Evolutionary conservation across 2,113 vertebrate genomes (phyloP).

Genomic region (Puntigrus tetrazona): DNA sequence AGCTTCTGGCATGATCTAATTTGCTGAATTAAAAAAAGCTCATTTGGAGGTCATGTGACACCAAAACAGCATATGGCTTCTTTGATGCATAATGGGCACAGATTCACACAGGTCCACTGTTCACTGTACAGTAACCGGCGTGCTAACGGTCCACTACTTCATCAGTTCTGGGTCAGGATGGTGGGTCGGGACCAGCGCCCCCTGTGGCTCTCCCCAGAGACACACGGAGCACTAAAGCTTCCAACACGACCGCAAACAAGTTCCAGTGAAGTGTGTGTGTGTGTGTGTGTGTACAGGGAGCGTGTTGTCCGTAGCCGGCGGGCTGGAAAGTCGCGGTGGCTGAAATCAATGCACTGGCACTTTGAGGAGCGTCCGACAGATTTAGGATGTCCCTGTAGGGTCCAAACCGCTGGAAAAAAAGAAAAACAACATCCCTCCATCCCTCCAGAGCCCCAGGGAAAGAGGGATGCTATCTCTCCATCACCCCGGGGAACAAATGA

Average conservation of each 20-base stretch:
- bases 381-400: slow-evolving; percentile 68
- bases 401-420: slow-evolving; percentile 34
- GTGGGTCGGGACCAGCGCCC: slow-evolving; percentile 20
- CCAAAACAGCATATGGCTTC: neutral
- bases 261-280: slow-evolving; percentile 33
- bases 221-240: slow-evolving; percentile 35
- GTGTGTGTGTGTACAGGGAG: slow-evolving; percentile 35
- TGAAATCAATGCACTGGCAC: slow-evolving; percentile 81
- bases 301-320: slow-evolving; percentile 56
- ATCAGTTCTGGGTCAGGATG: neutral
- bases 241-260: slow-evolving; percentile 29
- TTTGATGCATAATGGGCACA: neutral
- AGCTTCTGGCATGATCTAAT: neutral
- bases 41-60: too few relatives aligned
- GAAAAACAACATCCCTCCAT: slow-evolving; percentile 32
- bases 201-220: slow-evolving; percentile 48
- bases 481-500: slow-evolving; percentile 20
- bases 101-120: neutral
- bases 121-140: neutral
- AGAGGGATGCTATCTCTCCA: slow-evolving; percentile 18
- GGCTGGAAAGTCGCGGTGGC: slow-evolving; percentile 69
- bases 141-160: neutral
- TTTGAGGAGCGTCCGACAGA: slow-evolving; percentile 73
- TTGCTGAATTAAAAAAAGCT: neutral
- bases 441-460: neutral